phyloP scores from a whole-genome alignment of 2,113 vertebrate genomes.

The Jaculus jaculus region DNA sequence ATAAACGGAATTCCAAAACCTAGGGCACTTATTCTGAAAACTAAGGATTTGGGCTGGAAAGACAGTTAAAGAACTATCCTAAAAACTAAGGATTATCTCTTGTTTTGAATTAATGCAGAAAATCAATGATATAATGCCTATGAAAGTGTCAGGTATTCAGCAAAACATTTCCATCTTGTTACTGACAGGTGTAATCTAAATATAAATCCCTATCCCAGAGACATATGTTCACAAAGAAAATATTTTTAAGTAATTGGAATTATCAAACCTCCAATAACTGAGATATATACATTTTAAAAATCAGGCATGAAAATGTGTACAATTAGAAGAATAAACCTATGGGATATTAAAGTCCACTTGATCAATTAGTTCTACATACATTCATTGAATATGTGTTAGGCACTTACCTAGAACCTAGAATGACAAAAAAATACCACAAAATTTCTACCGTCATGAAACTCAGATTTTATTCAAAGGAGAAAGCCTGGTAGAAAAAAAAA shows the following conservation, averaged over 20 bases:
- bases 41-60: too few species aligned
- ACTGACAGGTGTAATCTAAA: background rate
- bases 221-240: background rate
- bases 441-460: background rate
- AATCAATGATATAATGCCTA: background rate
- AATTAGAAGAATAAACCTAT: background rate
- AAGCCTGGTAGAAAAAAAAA: background rate
- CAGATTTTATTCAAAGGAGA: background rate
- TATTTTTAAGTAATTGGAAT: conserved; percentile 1
- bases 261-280: background rate
- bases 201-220: background rate
- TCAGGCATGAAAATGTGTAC: background rate
- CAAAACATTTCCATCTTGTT: background rate
- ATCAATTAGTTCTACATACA: background rate
- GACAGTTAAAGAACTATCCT: too few species aligned
- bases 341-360: background rate
- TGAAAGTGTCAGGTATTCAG: background rate
- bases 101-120: background rate
- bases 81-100: background rate
- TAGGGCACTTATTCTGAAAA: background rate
- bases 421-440: background rate
- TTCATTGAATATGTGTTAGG: background rate
- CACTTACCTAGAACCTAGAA: background rate
- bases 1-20: background rate
- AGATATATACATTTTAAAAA: background rate